These are phyloP conservation scores for Agriopis aurantiaria DNA, from an alignment of 2,888 invertebrate species.

Conservation along the genomic window DNA sequence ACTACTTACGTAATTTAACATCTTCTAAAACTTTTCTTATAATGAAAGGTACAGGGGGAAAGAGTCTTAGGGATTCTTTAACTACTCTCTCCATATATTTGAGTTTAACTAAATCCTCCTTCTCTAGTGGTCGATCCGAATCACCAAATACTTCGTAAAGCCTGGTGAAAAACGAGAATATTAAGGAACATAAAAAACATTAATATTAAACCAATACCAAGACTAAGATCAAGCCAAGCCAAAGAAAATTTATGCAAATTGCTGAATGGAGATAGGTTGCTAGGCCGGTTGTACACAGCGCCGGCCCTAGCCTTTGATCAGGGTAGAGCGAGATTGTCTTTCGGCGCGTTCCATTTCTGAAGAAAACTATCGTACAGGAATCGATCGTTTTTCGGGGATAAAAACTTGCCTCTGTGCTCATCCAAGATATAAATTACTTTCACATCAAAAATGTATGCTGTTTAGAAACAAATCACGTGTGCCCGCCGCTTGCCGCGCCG, in stretches of 20 bases:
- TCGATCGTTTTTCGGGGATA: too few relatives aligned
- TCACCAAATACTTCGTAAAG: slow-evolving; percentile 70
- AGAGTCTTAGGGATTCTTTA: slow-evolving; percentile 74
- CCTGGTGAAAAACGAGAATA: slow-evolving; percentile 48
- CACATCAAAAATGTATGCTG: too few relatives aligned
- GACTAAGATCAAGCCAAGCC: too few relatives aligned
- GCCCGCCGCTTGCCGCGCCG: too few relatives aligned
- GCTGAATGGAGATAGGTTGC: neutral
- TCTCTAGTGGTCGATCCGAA: slow-evolving; percentile 66
- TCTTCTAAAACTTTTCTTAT: slow-evolving; percentile 75
- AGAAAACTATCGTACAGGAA: too few relatives aligned
- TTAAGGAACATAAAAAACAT: neutral
- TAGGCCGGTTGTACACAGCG: too few relatives aligned
- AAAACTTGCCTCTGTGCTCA: too few relatives aligned
- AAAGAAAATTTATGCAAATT: neutral
- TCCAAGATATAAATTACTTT: too few relatives aligned
- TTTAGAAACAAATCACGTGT: too few relatives aligned
- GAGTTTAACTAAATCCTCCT: slow-evolving; percentile 69
- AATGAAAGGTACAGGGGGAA: slow-evolving; percentile 77
- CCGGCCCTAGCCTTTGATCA: too few relatives aligned
- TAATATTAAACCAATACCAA: neutral
- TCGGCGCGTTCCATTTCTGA: too few relatives aligned
- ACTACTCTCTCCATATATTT: slow-evolving; percentile 75
- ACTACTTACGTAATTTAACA: slow-evolving; percentile 69
- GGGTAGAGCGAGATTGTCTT: too few relatives aligned